phyloP scores from a whole-genome alignment of 2,797 vertebrate genomes.

The Borostomias antarcticus region DNA sequence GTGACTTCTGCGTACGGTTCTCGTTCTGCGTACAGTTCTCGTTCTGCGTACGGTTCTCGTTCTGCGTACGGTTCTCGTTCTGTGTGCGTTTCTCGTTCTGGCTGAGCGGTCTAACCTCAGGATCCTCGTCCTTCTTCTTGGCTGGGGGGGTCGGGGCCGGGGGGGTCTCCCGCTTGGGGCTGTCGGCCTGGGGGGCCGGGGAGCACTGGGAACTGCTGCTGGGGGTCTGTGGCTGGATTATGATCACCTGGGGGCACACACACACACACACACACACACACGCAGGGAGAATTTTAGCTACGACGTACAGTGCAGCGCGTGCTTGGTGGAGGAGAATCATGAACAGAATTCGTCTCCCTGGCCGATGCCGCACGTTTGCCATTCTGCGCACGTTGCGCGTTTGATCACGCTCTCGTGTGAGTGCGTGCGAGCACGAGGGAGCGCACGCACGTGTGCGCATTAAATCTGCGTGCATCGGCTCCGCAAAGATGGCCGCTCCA shows the following conservation, averaged over 20 bases:
- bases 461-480: background rate
- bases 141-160: constrained; percentile 76
- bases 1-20: too few relatives aligned
- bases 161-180: constrained; percentile 76
- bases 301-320: background rate
- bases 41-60: too few relatives aligned
- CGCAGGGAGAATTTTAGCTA: background rate
- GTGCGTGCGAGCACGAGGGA: background rate
- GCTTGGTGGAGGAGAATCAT: background rate
- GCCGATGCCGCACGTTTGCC: background rate
- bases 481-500: background rate
- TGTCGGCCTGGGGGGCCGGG: constrained; percentile 76
- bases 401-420: background rate
- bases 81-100: too few relatives aligned
- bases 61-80: too few relatives aligned
- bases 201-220: constrained; percentile 73
- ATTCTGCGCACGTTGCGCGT: background rate
- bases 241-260: constrained; percentile 84
- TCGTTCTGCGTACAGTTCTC: too few relatives aligned
- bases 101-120: constrained; percentile 87
- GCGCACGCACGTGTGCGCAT: background rate
- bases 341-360: background rate
- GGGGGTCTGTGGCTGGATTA: constrained; percentile 91
- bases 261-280: constrained; percentile 19
- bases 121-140: constrained; percentile 85